Evolutionary conservation across 2,888 invertebrate genomes (phyloP).

Genomic region (Aquatica leii): DNA sequence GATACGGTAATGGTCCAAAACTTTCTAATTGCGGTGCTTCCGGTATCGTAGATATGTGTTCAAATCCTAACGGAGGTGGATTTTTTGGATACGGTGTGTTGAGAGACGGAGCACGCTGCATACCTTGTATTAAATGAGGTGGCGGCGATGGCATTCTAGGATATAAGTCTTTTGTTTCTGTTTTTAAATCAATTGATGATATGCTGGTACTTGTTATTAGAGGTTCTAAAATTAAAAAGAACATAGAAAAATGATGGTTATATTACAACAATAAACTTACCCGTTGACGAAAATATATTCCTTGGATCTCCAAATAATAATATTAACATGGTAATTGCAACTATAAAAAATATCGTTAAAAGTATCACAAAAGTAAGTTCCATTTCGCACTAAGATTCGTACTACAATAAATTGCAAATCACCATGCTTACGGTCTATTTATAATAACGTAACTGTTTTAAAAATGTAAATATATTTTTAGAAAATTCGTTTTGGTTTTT

Average conservation of each 20-base stretch:
- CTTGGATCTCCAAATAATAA: conserved; percentile 2
- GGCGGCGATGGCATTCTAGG: background rate
- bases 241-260: background rate
- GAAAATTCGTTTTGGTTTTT: no score
- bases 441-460: no score
- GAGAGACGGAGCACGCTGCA: background rate
- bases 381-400: background rate
- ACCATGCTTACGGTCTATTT: no score
- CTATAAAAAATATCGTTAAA: background rate
- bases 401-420: no score
- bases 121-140: background rate
- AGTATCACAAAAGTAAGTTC: background rate
- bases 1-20: background rate
- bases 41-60: background rate
- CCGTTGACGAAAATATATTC: background rate
- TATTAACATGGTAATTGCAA: background rate
- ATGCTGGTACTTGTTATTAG: background rate
- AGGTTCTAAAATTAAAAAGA: background rate
- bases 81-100: conserved; percentile 6
- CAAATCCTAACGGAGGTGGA: conserved; percentile 15
- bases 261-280: background rate
- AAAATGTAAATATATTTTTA: no score
- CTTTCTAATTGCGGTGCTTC: background rate
- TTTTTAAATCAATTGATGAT: background rate
- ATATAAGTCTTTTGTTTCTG: background rate